Base-by-base conservation (phyloP, 2,113 vertebrate species). In the Siphamia tubifer region DNA sequence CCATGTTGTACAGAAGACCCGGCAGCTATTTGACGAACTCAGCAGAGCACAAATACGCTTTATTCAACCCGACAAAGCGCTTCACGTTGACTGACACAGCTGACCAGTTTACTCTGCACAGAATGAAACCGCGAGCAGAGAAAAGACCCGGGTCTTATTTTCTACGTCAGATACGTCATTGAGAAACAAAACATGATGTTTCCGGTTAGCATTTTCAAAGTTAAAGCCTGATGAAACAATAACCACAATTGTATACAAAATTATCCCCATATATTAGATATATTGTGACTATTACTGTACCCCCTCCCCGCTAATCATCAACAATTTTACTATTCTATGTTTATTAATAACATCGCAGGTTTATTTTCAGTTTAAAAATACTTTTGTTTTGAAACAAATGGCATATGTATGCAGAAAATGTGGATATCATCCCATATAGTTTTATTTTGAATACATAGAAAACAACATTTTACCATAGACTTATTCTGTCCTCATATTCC, bases 111-210 rank as follows among this genome's bases (percentile, higher is more conserved):
- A 5, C 7, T 2, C 16, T 0, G 40, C 4, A 6, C 2, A 43
- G 30, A 16, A 47, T n/a, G 3, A 42, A 12, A 2, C n/a, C 3
- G 9, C 13, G n/a, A 8, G 3, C 8, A 48, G 32, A 66, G n/a
- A n/a, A 77, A 81, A 53, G 6, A 5, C 77, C 83, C 48, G 83
- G 81, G 74, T 74, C 84, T 79, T 69, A 16, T 64, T n/a, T 21
- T 63, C 39, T 6, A 0, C 1, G 0, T 6, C 4, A 4, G 9
- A 0, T 7, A 5, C 7, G 31, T 62, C 48, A 51, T 21, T 28
- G 0, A 1, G 0, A 2, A 24, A 0, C 1, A 5, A 5, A 10
- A 55, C n/a, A 10, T 6, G 1, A 9, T 0, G 0, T 3, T 72
- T 81, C 83, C 81, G 25, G 28, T 30, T 0, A 0, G 0, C 0